A percentile compares a stretch with the other conserved stretches of the same genome.
Conservation (phyloP, 1,140 invertebrate species). For the Arion vulgaris region DNA sequence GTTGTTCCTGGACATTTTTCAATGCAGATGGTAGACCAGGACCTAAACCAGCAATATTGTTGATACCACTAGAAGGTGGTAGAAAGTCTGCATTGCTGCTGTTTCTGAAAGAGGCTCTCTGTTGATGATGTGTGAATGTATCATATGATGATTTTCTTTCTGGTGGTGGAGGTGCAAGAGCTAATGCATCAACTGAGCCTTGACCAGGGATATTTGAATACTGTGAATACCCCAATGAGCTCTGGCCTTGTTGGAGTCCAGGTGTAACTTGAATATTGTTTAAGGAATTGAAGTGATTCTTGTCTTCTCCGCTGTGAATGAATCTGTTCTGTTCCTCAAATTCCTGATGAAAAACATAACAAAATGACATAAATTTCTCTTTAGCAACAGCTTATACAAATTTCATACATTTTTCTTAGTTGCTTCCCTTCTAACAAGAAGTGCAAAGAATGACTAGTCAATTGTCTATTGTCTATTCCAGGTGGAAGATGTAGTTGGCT, state of each 20-base stretch:
- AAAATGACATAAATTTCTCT: too few species aligned
- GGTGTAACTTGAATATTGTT: conserved; percentile 22
- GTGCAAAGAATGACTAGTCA: too few species aligned
- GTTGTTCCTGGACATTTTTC: conserved; percentile 25
- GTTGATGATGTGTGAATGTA: conserved; percentile 35
- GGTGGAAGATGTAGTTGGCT: too few species aligned
- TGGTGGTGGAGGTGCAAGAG: conserved; percentile 59
- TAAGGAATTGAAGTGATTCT: conserved; percentile 53
- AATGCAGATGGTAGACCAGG: conserved; percentile 19
- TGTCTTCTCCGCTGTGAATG: conserved; percentile 51
- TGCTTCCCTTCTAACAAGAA: too few species aligned
- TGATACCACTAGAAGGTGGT: not conserved
- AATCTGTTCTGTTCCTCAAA: not conserved
- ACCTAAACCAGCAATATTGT: not conserved
- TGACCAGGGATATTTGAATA: conserved; percentile 24
- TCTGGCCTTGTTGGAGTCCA: not conserved
- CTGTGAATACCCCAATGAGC: not conserved
- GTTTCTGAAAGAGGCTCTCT: conserved; percentile 12
- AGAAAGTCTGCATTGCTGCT: conserved; percentile 26
- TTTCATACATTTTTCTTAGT: too few species aligned
- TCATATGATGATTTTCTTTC: conserved; percentile 61
- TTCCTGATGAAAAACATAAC: not conserved
- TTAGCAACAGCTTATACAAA: too few species aligned
- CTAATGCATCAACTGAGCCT: not conserved
- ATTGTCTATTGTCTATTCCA: too few species aligned